Evolutionary conservation across 2,888 invertebrate genomes (phyloP).

Genomic region (Dromius quadrimaculatus): DNA sequence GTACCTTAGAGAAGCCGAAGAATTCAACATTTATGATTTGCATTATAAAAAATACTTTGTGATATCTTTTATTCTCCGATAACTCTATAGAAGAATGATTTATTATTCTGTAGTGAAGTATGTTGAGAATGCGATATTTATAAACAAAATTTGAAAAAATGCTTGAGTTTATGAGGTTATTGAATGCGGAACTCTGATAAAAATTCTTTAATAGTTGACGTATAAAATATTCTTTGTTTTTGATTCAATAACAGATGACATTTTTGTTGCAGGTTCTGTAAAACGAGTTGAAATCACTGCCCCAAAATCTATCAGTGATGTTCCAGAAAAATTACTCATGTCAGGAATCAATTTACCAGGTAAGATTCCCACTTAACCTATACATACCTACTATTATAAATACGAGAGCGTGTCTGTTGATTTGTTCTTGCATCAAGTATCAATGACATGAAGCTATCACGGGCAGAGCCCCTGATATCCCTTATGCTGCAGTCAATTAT

Average conservation of each 20-base stretch:
- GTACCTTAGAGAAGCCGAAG: neutral
- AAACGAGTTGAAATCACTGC: conserved; percentile 69
- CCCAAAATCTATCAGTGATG: conserved; percentile 74
- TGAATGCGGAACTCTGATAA: conserved; percentile 48
- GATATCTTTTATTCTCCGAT: neutral
- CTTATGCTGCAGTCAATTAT: no score
- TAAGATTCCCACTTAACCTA: no score
- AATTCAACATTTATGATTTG: neutral
- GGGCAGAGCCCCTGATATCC: no score
- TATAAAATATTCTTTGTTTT: neutral
- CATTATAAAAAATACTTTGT: neutral
- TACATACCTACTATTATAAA: no score
- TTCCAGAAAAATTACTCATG: conserved; percentile 75
- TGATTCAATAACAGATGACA: neutral
- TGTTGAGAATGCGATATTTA: conserved; percentile 18
- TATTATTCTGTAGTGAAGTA: conserved; percentile 2
- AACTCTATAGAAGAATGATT: conserved; percentile 24
- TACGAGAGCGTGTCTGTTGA: no score
- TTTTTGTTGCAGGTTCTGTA: conserved; percentile 63
- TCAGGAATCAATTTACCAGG: conserved; percentile 79
- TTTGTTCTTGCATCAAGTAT: no score
- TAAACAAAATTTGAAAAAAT: conserved; percentile 25
- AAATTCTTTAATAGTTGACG: conserved; percentile 15
- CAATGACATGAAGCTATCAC: no score
- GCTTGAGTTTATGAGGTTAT: conserved; percentile 43